Evolutionary conservation across 2,113 vertebrate species (phyloP), one percentile per base, ranked within the genome.

Genomic region (Istiophorus platypterus): DNA sequence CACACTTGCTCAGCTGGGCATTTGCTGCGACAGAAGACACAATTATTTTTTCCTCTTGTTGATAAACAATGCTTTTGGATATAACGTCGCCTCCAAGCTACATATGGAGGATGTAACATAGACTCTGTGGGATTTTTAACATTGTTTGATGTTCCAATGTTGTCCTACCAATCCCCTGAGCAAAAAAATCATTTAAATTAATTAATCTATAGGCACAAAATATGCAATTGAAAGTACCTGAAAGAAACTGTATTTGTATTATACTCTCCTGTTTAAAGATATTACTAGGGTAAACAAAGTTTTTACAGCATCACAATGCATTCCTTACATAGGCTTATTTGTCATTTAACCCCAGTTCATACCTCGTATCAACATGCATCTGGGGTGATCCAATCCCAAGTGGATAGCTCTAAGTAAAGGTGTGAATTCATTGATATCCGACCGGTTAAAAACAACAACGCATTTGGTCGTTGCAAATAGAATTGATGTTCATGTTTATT

Each of bases 1-100:
- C n/a, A 7, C 5, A 4, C 61, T 61, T 57, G 20, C 75, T 51
- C 85, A 34, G 80, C 68, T 58, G 78, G 82, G 58, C 27, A 80
- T 76, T 76, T 69, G 41, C 1, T 52, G 54, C 18, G 27, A 83
- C 7, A 52, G 52, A 78, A 42, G 10, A 67, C 34, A 29, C 14
- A 31, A 54, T 78, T 72, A 49, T 62, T 70, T 39, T 39, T 57
- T 29, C 41, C 52, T 59, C 49, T 39, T 39, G 72, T 66, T 73
- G 52, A 77, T 47, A 27, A 71, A 56, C 31, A 42, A n/a, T 7
- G 47, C 13, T 63, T 24, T 59, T 39, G 52, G 41, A 59, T 41
- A 29, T 31, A 45, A 68, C 4, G 15, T 65, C 47, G 62, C 22
- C 80, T 64, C 57, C 31, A 26, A n/a, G 15, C 22, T 51, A 62